phyloP scores from a whole-genome alignment of 2,888 invertebrate genomes.

The Tetrapedia diversipes region DNA sequence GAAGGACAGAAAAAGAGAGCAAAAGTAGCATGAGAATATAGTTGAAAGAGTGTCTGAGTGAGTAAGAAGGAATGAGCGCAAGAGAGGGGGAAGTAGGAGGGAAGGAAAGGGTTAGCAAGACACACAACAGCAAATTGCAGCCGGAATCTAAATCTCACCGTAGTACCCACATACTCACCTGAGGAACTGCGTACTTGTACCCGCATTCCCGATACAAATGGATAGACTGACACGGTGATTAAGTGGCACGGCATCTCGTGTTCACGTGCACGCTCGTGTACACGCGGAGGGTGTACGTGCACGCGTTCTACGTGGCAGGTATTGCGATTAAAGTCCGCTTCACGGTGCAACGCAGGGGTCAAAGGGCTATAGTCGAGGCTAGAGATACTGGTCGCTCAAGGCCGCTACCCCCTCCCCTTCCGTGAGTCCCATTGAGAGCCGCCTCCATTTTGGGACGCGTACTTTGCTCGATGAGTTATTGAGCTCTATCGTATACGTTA shows the following conservation, averaged over 20 bases:
- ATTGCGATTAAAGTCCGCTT: conserved; percentile 41
- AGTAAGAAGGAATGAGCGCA: not conserved
- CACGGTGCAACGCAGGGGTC: conserved; percentile 4
- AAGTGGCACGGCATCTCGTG: conserved; percentile 54
- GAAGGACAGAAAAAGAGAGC: too few relatives aligned
- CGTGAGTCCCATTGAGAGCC: not conserved
- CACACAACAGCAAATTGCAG: conserved; percentile 59
- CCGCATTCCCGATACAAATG: conserved; percentile 67
- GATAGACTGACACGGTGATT: conserved; percentile 63
- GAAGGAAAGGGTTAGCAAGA: not conserved
- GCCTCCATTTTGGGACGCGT: too few relatives aligned
- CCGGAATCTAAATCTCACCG: conserved; percentile 66
- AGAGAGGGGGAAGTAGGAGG: not conserved
- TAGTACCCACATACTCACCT: conserved; percentile 57
- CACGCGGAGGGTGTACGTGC: conserved; percentile 9
- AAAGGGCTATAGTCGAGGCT: not conserved
- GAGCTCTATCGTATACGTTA: too few relatives aligned
- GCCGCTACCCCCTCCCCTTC: not conserved
- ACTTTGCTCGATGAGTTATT: too few relatives aligned
- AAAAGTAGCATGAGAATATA: too few relatives aligned
- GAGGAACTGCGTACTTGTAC: conserved; percentile 56
- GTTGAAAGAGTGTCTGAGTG: conserved; percentile 21
- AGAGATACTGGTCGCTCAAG: not conserved
- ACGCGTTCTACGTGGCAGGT: conserved; percentile 28
- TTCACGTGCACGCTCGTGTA: conserved; percentile 30